Percentiles rank a stretch among this genome's conserved stretches.
Conservation (phyloP, 2,888 invertebrate species). For the Palloptera scutellata region DNA sequence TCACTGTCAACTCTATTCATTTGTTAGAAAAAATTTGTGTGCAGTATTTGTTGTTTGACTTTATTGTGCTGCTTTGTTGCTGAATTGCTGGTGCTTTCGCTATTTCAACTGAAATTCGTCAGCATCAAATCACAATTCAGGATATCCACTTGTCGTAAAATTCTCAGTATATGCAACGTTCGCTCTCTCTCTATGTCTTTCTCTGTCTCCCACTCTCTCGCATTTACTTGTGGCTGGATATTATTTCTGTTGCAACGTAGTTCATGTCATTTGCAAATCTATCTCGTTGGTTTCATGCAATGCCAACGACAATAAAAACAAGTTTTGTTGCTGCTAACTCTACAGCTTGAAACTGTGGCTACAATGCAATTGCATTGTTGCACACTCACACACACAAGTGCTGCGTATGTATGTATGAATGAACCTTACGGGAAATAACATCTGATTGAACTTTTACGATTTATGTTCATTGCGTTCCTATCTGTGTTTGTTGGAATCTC, state of each 20-base stretch:
- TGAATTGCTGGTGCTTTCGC: background rate
- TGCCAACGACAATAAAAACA: background rate
- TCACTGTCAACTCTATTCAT: slow-evolving; percentile 6
- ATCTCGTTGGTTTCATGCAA: background rate
- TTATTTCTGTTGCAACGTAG: too few relatives aligned
- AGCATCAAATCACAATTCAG: slow-evolving; percentile 30
- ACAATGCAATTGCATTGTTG: background rate
- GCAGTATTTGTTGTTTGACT: slow-evolving; percentile 2
- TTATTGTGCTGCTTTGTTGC: background rate
- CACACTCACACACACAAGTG: slow-evolving; percentile 4
- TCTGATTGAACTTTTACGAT: slow-evolving; percentile 7
- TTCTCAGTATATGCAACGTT: slow-evolving; percentile 24
- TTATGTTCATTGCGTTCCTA: background rate
- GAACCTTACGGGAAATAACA: slow-evolving; percentile 22
- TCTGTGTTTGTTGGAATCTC: background rate
- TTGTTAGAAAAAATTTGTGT: slow-evolving; percentile 2
- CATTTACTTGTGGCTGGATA: too few relatives aligned
- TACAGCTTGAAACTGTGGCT: too few relatives aligned
- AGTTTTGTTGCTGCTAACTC: too few relatives aligned
- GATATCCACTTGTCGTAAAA: slow-evolving; percentile 46
- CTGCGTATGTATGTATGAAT: too few relatives aligned
- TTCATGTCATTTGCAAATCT: too few relatives aligned
- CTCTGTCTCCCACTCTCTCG: too few relatives aligned
- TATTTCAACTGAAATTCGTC: slow-evolving; percentile 7
- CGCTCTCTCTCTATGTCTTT: slow-evolving; percentile 12